Percentiles rank a stretch among this genome's conserved stretches.
Conservation (phyloP, 2,797 vertebrate genomes). For the Huso huso region DNA sequence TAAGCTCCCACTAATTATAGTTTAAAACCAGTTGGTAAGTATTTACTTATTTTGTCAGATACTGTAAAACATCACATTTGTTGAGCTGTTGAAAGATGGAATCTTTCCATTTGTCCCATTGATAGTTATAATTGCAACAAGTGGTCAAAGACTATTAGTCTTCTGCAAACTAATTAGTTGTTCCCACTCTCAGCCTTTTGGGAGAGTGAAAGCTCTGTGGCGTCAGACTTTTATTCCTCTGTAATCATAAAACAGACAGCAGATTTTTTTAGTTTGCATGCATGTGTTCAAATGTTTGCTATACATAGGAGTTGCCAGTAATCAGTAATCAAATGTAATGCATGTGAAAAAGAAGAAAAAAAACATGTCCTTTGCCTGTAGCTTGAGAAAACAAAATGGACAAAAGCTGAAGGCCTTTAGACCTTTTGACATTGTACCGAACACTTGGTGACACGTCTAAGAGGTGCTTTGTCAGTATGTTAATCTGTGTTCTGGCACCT, state of each 20-base stretch:
- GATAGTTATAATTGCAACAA: too few relatives aligned
- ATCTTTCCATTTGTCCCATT: too few relatives aligned
- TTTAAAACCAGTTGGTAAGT: too few relatives aligned
- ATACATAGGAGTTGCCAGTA: not conserved
- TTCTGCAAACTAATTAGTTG: too few relatives aligned
- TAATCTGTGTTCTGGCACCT: constrained; percentile 19
- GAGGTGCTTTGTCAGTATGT: constrained; percentile 40
- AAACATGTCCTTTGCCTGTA: constrained; percentile 7
- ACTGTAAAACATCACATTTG: too few relatives aligned
- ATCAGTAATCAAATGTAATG: too few relatives aligned
- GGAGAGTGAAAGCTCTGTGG: constrained; percentile 8
- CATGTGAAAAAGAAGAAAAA: not conserved
- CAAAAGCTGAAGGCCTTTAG: not conserved
- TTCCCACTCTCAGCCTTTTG: not conserved
- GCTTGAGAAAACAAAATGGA: not conserved
- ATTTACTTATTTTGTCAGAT: too few relatives aligned
- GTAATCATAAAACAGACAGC: too few relatives aligned
- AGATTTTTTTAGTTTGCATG: constrained; percentile 5
- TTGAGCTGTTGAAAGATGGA: too few relatives aligned
- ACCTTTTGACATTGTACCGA: constrained; percentile 24
- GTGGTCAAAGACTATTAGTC: too few relatives aligned
- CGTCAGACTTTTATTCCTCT: not conserved
- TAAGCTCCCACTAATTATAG: too few relatives aligned
- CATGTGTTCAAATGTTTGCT: not conserved
- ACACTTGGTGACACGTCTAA: constrained; percentile 28